phyloP scores from a whole-genome alignment of 2,888 invertebrate species.

The Lasius platythorax region DNA sequence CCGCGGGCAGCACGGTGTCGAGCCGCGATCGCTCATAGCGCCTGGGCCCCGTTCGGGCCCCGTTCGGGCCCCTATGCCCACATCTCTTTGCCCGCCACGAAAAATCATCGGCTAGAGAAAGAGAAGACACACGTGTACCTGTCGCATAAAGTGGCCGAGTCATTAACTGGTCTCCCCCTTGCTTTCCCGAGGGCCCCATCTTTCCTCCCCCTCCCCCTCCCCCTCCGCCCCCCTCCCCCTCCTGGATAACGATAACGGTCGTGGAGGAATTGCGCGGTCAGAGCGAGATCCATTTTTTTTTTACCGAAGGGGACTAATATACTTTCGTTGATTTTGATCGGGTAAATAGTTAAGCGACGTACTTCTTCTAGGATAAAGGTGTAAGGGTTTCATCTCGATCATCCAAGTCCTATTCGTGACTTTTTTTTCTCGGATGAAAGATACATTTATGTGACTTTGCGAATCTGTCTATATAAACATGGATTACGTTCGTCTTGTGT shows the following conservation, averaged over 20 bases:
- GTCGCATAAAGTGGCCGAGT: conserved; percentile 65
- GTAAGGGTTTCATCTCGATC: background rate
- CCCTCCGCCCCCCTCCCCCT: conserved; percentile 1
- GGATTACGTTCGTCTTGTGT: background rate
- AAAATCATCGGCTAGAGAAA: conserved; percentile 68
- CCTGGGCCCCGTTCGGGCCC: conserved; percentile 56
- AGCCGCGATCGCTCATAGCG: conserved; percentile 72
- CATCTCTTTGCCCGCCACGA: conserved; percentile 73
- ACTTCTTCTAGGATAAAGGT: background rate
- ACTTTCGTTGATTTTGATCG: background rate
- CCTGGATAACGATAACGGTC: conserved; percentile 56
- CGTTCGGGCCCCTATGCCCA: conserved; percentile 80
- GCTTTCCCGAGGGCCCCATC: conserved; percentile 25
- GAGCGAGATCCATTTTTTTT: background rate
- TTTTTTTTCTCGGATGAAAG: background rate
- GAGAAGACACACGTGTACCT: conserved; percentile 54
- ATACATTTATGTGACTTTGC: background rate
- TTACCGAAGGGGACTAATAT: background rate
- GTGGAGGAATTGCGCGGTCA: conserved; percentile 40
- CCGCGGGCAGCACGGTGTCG: conserved; percentile 76
- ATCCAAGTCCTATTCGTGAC: too few species aligned
- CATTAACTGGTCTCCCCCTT: conserved; percentile 60
- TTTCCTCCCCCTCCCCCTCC: background rate
- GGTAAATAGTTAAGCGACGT: background rate
- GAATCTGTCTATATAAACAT: background rate